Percentiles rank a stretch among this genome's conserved stretches.
phyloP scores from a whole-genome alignment of 2,113 vertebrate species.

The Seriola rivoliana region DNA sequence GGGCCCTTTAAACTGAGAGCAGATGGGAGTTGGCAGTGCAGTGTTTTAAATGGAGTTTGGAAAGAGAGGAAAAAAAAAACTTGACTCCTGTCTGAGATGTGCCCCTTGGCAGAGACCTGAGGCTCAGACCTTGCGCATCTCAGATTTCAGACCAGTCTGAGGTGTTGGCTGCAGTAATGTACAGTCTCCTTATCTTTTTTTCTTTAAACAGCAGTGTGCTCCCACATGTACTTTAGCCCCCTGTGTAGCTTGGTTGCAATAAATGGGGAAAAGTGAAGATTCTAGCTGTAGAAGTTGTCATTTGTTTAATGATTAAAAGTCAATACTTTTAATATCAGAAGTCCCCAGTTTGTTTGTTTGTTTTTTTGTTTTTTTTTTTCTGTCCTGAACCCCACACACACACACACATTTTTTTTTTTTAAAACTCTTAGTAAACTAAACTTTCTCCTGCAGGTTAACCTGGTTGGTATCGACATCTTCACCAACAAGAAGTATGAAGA shows the following conservation, averaged over 20 bases:
- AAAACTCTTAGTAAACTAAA: neutral
- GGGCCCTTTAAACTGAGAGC: neutral
- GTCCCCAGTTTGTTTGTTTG: too few relatives aligned
- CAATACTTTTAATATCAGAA: too few relatives aligned
- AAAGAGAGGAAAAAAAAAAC: neutral
- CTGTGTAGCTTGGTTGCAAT: neutral
- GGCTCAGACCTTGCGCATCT: neutral
- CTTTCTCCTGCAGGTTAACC: constrained; percentile 88
- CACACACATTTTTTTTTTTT: neutral
- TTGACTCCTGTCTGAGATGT: neutral
- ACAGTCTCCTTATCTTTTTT: constrained; percentile 20
- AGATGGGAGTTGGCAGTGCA: neutral
- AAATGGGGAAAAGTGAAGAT: too few relatives aligned
- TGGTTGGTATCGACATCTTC: constrained; percentile 99
- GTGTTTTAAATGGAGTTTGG: neutral
- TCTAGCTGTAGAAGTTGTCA: neutral
- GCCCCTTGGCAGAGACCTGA: neutral
- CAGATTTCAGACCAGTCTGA: neutral
- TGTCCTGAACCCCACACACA: too few relatives aligned
- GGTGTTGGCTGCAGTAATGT: neutral
- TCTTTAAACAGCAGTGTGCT: neutral
- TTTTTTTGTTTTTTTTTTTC: too few relatives aligned
- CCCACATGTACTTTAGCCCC: constrained; percentile 12
- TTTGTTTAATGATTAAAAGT: neutral
- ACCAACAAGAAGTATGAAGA: constrained; percentile 99